Evolutionary conservation across 2,888 invertebrate species (phyloP).

Genomic region (Saturnia japonica): DNA sequence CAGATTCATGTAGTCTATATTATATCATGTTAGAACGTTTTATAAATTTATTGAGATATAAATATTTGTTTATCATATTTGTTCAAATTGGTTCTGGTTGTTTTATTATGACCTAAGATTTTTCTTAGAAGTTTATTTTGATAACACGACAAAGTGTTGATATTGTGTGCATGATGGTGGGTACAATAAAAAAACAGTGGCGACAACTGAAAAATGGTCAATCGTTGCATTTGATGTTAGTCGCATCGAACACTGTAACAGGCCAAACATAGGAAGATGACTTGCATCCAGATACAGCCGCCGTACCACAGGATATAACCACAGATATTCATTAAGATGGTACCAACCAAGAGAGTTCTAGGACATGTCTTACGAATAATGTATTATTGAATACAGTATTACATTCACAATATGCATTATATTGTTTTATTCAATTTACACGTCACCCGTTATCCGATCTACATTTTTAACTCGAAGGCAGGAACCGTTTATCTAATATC

Average conservation of each 20-base stretch:
- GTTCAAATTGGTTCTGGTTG: no score
- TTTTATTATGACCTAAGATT: no score
- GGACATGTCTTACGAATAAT: not conserved
- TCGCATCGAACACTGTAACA: not conserved
- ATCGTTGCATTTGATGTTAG: no score
- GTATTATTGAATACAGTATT: not conserved
- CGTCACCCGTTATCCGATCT: not conserved
- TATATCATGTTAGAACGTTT: not conserved
- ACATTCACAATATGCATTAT: not conserved
- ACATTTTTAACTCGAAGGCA: not conserved
- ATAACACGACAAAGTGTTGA: no score
- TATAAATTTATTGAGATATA: not conserved
- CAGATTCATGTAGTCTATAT: not conserved
- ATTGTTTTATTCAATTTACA: not conserved
- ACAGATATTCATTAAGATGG: not conserved
- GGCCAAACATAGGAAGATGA: not conserved
- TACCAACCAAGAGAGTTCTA: not conserved
- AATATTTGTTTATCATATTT: not conserved
- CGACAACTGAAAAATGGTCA: no score
- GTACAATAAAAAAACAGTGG: not conserved
- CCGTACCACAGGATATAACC: no score
- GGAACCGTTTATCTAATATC: constrained; percentile 35
- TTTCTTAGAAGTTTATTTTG: no score
- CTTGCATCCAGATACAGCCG: not conserved
- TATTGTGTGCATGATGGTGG: no score